Conservation (phyloP, 1,140 invertebrate genomes). For the Drosophila jambulina region DNA sequence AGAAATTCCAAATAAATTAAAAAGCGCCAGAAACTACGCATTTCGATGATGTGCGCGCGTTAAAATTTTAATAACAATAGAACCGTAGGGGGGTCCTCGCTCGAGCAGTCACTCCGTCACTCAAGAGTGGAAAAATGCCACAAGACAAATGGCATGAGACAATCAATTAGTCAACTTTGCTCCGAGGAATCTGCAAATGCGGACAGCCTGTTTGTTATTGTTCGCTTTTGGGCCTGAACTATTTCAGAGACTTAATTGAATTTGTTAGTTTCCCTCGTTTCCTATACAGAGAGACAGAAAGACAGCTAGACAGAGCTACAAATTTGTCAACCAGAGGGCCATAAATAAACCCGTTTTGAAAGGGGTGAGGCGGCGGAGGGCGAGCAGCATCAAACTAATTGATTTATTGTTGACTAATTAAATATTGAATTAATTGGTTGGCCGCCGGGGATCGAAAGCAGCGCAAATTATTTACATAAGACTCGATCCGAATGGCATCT, state of each 20-base stretch:
- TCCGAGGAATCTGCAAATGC: slow-evolving; percentile 46
- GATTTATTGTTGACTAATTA: slow-evolving; percentile 83
- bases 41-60: slow-evolving; percentile 49
- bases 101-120: slow-evolving; percentile 14
- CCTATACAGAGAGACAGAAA: slow-evolving; percentile 1
- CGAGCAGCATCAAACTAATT: slow-evolving; percentile 63
- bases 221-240: slow-evolving; percentile 62
- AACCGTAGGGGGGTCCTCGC: slow-evolving; percentile 30
- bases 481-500: slow-evolving; percentile 29
- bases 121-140: slow-evolving; percentile 30
- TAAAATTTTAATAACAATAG: slow-evolving; percentile 72
- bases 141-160: slow-evolving; percentile 70
- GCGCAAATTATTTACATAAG: slow-evolving; percentile 74
- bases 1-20: slow-evolving; percentile 72
- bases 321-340: slow-evolving; percentile 70
- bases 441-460: slow-evolving; percentile 44
- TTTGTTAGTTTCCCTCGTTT: slow-evolving; percentile 66
- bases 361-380: slow-evolving; percentile 4
- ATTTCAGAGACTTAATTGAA: slow-evolving; percentile 75
- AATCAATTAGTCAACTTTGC: slow-evolving; percentile 74
- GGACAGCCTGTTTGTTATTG: slow-evolving; percentile 49
- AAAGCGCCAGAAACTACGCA: slow-evolving; percentile 75
- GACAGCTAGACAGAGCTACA: slow-evolving; percentile 34
- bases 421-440: slow-evolving; percentile 82
- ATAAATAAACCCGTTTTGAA: slow-evolving; percentile 71